Base-by-base conservation (phyloP, 2,888 invertebrate genomes). In the Nomada ferruginata region DNA sequence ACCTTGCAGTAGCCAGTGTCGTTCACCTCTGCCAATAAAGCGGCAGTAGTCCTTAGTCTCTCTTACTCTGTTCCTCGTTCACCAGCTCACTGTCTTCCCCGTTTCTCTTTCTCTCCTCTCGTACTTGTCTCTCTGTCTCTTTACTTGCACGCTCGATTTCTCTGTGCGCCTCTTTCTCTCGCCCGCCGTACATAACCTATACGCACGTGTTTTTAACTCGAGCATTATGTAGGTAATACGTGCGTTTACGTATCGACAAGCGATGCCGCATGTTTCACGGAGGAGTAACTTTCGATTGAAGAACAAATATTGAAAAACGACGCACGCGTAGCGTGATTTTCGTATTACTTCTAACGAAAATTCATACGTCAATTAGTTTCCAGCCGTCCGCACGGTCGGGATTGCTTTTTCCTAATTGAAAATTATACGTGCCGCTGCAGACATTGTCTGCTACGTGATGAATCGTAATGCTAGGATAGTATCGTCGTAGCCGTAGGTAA, bases 1-100 rank as follows among this genome's bases (percentile, higher is more conserved):
- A 86, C 85, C 80, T 86, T 86, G 77, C 82, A 72, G 77, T 74
- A 79, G 71, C 70, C 74, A 83, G 85, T 89, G 90, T 91, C 90
- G 88, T 91, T 90, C 90, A 90, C 90, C 91, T 90, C 87, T 86
- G 85, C 81, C 85, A 88, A 86, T 87, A 87, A 90, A 89, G 83
- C 83, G 80, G 76, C 83, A 84, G 83, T 82, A 85, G 75, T 82
- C 81, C 72, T 66, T 82, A 83, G 69, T 61, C 71, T 83, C 64
- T 80, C 76, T 44, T 60, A 66, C 65, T 47, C 60, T 66, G 50
- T 76, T 69, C 44, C 60, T 53, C 52, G 13, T 65, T 63, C 75
- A 20, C 44, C 61, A 36, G 69, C 57, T 42, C 63, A 55, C 64
- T 75, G 59, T 61, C 74, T 77, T 73, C 70, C 60, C 44, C n/a